Evolutionary conservation across 2,797 vertebrate species (phyloP).

Genomic region (Pipistrellus pipistrellus): DNA sequence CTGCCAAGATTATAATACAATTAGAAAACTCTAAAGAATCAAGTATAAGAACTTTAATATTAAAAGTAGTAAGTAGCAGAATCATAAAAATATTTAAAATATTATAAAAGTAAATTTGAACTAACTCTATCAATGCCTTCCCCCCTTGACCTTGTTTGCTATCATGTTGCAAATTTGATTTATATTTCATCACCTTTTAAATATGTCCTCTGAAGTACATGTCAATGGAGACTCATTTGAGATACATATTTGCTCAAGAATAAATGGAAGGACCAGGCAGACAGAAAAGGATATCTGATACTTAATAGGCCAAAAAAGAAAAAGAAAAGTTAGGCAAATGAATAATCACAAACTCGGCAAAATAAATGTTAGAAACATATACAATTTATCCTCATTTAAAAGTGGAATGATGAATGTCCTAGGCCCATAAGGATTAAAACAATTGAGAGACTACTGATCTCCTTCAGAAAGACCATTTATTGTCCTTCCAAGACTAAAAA

Average conservation of each 20-base stretch:
- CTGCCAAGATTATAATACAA: not conserved
- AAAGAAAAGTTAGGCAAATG: not conserved
- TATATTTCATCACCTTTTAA: not conserved
- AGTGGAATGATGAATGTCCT: not conserved
- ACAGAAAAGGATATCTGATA: not conserved
- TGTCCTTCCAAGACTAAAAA: not conserved
- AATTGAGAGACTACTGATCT: not conserved
- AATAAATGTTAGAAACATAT: not conserved
- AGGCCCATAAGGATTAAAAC: not conserved
- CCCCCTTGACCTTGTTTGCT: not conserved
- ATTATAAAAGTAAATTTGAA: constrained; percentile 16
- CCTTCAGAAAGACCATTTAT: not conserved
- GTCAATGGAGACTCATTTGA: not conserved
- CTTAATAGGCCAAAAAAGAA: not conserved
- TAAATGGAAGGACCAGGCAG: not conserved
- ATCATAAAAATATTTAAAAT: not conserved
- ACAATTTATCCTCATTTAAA: not conserved
- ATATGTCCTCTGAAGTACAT: not conserved
- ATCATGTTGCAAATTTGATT: not conserved
- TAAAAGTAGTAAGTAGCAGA: not conserved
- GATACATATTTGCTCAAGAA: not conserved
- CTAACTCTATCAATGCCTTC: not conserved
- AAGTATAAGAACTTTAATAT: not conserved
- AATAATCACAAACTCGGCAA: not conserved
- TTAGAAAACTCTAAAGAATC: not conserved